phyloP scores from a whole-genome alignment of 2,888 invertebrate genomes.

The Pandemis corylana region DNA sequence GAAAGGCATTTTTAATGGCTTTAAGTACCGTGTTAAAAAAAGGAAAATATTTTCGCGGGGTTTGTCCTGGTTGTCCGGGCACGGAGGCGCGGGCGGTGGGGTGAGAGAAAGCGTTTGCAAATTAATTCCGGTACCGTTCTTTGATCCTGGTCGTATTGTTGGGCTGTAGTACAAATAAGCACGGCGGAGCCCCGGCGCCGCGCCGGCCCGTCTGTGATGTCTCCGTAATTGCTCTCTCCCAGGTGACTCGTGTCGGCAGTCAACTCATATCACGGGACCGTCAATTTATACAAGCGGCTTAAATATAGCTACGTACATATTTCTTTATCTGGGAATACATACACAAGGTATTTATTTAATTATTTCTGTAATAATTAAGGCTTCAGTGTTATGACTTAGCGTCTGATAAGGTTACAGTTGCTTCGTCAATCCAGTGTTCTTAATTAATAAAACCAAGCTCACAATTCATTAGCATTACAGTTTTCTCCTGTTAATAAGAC shows the following conservation, averaged over 20 bases:
- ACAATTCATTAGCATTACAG: not conserved
- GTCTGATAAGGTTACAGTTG: too few relatives aligned
- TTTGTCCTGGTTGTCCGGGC: conserved; percentile 58
- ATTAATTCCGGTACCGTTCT: conserved; percentile 76
- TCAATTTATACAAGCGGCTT: conserved; percentile 35
- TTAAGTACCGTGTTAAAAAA: conserved; percentile 55
- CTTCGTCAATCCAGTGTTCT: too few relatives aligned
- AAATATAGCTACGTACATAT: not conserved
- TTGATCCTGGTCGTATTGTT: conserved; percentile 77
- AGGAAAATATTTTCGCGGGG: conserved; percentile 61
- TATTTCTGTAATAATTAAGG: too few relatives aligned
- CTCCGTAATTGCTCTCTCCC: conserved; percentile 59
- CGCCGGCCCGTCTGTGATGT: conserved; percentile 46
- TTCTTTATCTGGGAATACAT: not conserved
- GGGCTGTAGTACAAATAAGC: conserved; percentile 74
- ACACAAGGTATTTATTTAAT: not conserved
- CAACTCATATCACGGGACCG: conserved; percentile 50
- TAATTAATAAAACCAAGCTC: too few relatives aligned
- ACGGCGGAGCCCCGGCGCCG: conserved; percentile 49
- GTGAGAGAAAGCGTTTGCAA: conserved; percentile 70
- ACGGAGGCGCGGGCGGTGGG: conserved; percentile 48
- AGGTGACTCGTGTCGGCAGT: conserved; percentile 50
- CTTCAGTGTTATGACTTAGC: too few relatives aligned
- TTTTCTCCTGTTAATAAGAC: not conserved
- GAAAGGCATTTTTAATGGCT: conserved; percentile 51